A percentile compares a stretch with the other conserved stretches of the same genome.
These are phyloP conservation scores for Equus quagga DNA, from an alignment of 2,113 vertebrate genomes.

Conservation along the genomic window DNA sequence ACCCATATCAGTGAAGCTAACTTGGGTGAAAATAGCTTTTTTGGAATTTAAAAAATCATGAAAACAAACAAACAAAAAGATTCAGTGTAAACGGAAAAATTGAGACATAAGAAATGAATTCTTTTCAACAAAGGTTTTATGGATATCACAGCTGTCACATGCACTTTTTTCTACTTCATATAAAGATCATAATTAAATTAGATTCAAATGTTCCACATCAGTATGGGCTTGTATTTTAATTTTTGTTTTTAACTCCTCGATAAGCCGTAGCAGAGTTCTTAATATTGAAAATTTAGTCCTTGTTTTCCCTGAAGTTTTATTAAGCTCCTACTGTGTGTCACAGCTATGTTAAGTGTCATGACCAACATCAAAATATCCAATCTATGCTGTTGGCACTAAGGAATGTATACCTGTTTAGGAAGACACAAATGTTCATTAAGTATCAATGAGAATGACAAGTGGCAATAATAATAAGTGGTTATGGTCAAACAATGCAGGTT, in stretches of 20 bases:
- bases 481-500: not conserved
- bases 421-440: not conserved
- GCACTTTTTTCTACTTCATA: not conserved
- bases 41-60: slow-evolving; percentile 3
- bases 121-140: slow-evolving; percentile 54
- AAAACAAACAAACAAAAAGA: slow-evolving; percentile 69
- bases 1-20: slow-evolving; percentile 58
- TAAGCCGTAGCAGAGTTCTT: not conserved
- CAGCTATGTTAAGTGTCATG: not conserved
- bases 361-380: not conserved
- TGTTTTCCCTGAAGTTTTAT: not conserved
- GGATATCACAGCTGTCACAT: slow-evolving; percentile 59
- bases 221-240: not conserved
- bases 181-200: slow-evolving; percentile 59
- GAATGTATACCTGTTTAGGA: not conserved
- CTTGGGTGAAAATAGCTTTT: slow-evolving; percentile 56
- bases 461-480: not conserved
- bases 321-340: not conserved
- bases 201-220: not conserved
- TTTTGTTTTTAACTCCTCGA: not conserved
- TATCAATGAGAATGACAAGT: not conserved
- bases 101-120: not conserved
- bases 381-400: not conserved
- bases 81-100: slow-evolving; percentile 54
- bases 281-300: not conserved